A percentile compares a stretch with the other conserved stretches of the same genome.
phyloP scores from a whole-genome alignment of 2,888 invertebrate genomes.

The Invenusta paracnida region DNA sequence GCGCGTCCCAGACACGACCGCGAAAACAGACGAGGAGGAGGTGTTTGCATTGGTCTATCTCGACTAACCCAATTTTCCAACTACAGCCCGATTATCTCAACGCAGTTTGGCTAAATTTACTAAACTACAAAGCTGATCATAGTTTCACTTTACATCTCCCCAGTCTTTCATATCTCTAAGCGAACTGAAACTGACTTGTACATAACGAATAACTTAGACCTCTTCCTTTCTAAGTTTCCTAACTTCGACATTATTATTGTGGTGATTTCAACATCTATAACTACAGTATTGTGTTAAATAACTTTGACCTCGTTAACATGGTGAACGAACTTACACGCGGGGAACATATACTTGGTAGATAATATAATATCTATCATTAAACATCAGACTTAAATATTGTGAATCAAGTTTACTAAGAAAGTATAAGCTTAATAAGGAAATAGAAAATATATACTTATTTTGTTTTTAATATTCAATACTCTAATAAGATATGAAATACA shows the following conservation, averaged over 20 bases:
- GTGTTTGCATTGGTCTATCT: neutral
- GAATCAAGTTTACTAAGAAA: too few relatives aligned
- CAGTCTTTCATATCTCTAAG: neutral
- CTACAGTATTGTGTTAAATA: neutral
- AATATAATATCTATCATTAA: too few relatives aligned
- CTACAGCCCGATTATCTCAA: neutral
- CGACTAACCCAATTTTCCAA: neutral
- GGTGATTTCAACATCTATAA: neutral
- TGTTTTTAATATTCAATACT: too few relatives aligned
- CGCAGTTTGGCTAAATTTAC: neutral
- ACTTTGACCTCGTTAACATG: neutral
- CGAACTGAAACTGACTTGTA: neutral
- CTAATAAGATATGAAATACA: too few relatives aligned
- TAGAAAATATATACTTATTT: too few relatives aligned
- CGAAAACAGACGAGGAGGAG: neutral
- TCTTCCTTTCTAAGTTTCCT: neutral
- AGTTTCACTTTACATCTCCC: neutral
- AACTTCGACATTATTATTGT: neutral
- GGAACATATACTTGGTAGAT: too few relatives aligned
- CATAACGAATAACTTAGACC: neutral
- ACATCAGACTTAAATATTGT: too few relatives aligned
- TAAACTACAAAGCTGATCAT: neutral
- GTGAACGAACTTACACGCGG: neutral
- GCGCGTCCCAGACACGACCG: neutral
- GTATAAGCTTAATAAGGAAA: too few relatives aligned